phyloP scores from a whole-genome alignment of 2,888 invertebrate species.

The Megamerina dolium region DNA sequence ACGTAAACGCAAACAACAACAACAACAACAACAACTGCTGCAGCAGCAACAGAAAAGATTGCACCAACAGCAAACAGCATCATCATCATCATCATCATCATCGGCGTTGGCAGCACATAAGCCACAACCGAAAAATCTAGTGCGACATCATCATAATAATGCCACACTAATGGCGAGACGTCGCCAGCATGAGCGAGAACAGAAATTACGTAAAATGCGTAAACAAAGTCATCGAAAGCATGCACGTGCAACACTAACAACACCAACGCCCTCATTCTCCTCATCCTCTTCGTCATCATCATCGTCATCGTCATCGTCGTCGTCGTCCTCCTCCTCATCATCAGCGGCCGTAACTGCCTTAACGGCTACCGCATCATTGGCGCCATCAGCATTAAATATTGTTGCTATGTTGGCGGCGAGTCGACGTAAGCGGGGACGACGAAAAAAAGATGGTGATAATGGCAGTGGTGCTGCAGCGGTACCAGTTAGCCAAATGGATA shows the following conservation, averaged over 20 bases:
- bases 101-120: no score
- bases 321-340: constrained; percentile 27
- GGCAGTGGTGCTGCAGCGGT: constrained; percentile 6
- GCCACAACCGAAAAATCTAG: constrained; percentile 37
- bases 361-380: constrained; percentile 36
- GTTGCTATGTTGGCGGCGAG: constrained; percentile 42
- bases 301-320: constrained; percentile 25
- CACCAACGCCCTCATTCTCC: constrained; percentile 5
- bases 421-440: constrained; percentile 40
- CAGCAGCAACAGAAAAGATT: constrained; percentile 8
- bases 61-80: no score
- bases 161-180: constrained; percentile 28
- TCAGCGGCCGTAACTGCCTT: constrained; percentile 38
- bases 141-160: constrained; percentile 41
- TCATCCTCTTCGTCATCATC: no score
- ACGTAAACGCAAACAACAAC: constrained; percentile 5
- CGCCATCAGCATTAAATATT: constrained; percentile 39
- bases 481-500: constrained; percentile 22
- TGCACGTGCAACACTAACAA: constrained; percentile 13
- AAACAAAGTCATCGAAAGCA: constrained; percentile 27
- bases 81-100: constrained; percentile 22
- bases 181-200: constrained; percentile 29
- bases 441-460: constrained; percentile 33
- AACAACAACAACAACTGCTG: constrained; percentile 15
- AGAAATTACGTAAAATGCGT: constrained; percentile 27